These are phyloP conservation scores for Babylonia areolata DNA, from an alignment of 1,140 invertebrate species.

Conservation along the genomic window DNA sequence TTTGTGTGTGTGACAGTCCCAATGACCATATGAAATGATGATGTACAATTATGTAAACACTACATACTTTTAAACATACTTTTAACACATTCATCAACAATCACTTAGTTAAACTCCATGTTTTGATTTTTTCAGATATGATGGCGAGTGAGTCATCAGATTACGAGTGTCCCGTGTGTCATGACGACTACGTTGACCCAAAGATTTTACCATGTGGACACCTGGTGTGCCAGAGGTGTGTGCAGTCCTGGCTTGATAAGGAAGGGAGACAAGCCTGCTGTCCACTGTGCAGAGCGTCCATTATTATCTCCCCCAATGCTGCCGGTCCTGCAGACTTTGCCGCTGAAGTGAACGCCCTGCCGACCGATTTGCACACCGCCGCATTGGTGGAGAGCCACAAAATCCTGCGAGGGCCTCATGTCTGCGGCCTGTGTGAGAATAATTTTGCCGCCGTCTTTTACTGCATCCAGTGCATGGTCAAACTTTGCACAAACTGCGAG, in stretches of 20 bases:
- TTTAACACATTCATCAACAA: too few species aligned
- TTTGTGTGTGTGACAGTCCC: too few species aligned
- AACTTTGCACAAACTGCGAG: background rate
- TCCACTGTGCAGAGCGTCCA: background rate
- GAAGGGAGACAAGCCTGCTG: background rate
- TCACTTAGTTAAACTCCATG: too few species aligned
- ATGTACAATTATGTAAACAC: too few species aligned
- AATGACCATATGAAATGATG: too few species aligned
- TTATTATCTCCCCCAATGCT: background rate
- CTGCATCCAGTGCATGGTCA: background rate
- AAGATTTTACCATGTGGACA: conserved; percentile 4
- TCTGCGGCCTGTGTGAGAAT: conserved; percentile 3
- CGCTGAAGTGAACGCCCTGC: conserved; percentile 20
- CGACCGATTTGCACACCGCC: background rate
- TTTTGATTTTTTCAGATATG: too few species aligned
- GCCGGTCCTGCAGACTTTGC: background rate
- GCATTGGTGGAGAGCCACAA: conserved; percentile 5
- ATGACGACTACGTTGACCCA: background rate
- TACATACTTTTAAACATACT: too few species aligned
- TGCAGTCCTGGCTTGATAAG: background rate
- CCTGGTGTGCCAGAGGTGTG: background rate
- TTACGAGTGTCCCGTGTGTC: conserved; percentile 2
- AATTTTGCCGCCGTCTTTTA: background rate
- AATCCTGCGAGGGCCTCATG: background rate
- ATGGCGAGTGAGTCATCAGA: too few species aligned